phyloP scores from a whole-genome alignment of 2,113 vertebrate genomes.

The Erinaceus europaeus region DNA sequence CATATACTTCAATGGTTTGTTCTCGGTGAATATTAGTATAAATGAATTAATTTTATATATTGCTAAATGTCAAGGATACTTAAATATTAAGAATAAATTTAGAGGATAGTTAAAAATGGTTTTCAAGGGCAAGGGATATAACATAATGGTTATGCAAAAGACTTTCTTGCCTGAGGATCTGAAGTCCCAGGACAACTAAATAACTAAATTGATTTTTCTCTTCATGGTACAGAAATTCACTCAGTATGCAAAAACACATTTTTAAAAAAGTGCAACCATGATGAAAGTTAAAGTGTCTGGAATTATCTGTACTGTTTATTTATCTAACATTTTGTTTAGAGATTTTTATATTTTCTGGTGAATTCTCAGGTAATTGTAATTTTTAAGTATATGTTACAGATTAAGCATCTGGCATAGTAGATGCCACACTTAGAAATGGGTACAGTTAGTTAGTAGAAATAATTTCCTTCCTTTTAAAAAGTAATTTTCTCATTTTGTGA shows the following conservation, averaged over 20 bases:
- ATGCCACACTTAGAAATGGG: not conserved
- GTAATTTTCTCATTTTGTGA: too few species aligned
- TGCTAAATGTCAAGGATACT: conserved; percentile 5
- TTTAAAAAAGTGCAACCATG: not conserved
- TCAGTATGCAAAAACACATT: not conserved
- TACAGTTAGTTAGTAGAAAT: not conserved
- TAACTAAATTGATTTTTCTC: not conserved
- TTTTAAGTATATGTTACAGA: not conserved
- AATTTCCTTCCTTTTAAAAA: too few species aligned
- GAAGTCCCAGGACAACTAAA: not conserved
- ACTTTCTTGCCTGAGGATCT: too few species aligned
- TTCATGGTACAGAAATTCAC: not conserved
- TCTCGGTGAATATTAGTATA: conserved; percentile 43
- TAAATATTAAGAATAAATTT: conserved; percentile 40
- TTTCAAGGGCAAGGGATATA: too few species aligned
- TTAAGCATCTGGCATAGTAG: not conserved
- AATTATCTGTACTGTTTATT: not conserved
- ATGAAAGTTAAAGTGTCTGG: not conserved
- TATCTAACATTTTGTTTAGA: not conserved
- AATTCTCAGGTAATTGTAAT: not conserved
- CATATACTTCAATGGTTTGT: not conserved
- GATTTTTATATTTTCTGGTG: not conserved
- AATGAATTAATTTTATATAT: not conserved
- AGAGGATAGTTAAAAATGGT: not conserved
- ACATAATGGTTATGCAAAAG: too few species aligned